Evolutionary conservation across 2,888 invertebrate genomes (phyloP).

Genomic region (Eremobia ochroleuca): DNA sequence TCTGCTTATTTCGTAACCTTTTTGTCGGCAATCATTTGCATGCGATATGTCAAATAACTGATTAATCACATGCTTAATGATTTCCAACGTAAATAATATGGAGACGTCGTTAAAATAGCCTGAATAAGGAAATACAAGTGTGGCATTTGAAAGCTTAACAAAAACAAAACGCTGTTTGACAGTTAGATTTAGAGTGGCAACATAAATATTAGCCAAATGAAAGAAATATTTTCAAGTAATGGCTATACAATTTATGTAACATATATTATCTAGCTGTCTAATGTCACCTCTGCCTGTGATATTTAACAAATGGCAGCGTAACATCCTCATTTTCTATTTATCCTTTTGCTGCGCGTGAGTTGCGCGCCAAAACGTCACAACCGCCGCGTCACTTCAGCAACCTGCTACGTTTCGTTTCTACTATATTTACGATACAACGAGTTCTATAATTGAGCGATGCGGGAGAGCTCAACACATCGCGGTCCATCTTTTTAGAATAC

Average conservation of each 20-base stretch:
- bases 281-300: constrained; percentile 67
- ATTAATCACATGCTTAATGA: constrained; percentile 59
- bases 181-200: constrained; percentile 45
- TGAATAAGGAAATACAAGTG: constrained; percentile 33
- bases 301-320: constrained; percentile 81
- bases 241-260: constrained; percentile 54
- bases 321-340: constrained; percentile 75
- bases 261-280: constrained; percentile 58
- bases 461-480: constrained; percentile 91
- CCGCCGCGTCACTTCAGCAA: constrained; percentile 70
- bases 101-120: constrained; percentile 19
- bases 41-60: constrained; percentile 70
- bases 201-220: constrained; percentile 47
- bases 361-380: constrained; percentile 77
- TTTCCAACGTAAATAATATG: constrained; percentile 24
- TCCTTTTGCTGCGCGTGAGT: constrained; percentile 62
- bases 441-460: constrained; percentile 91
- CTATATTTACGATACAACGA: constrained; percentile 83
- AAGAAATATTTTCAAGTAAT: constrained; percentile 51
- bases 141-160: constrained; percentile 18
- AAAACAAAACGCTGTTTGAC: constrained; percentile 54
- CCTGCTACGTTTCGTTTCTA: constrained; percentile 81
- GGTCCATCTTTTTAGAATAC: constrained; percentile 91
- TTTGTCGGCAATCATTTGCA: constrained; percentile 74
- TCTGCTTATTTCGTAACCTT: constrained; percentile 77